phyloP scores from a whole-genome alignment of 64 coral and sea anemone species.

The Cladopsammia gracilis region DNA sequence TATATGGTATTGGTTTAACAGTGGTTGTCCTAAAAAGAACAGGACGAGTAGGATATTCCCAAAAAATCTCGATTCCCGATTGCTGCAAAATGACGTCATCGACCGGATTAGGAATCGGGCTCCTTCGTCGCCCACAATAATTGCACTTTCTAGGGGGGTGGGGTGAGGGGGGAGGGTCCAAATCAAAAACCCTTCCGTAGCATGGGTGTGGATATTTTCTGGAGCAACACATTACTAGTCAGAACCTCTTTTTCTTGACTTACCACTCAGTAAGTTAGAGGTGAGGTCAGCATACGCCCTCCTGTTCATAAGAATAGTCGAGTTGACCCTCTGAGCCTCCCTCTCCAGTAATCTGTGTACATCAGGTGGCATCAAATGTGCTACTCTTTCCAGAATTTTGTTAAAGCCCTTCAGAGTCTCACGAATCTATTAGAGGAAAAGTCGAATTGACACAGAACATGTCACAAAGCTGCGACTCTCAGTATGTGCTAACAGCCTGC shows the following conservation, averaged over 20 bases:
- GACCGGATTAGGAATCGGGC: too few relatives aligned
- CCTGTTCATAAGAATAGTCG: conserved; percentile 88
- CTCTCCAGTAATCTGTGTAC: conserved; percentile 93
- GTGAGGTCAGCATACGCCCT: conserved; percentile 92
- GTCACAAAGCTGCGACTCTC: too few relatives aligned
- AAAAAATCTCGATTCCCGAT: too few relatives aligned
- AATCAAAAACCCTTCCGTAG: too few relatives aligned
- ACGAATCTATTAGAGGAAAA: conserved; percentile 56
- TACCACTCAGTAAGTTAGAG: conserved; percentile 86
- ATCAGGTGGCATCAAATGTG: conserved; percentile 95
- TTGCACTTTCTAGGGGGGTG: too few relatives aligned
- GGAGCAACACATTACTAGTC: not conserved
- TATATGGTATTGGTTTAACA: too few relatives aligned
- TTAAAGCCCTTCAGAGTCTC: conserved; percentile 87
- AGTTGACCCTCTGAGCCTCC: conserved; percentile 92
- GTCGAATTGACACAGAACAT: not conserved
- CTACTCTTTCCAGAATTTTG: conserved; percentile 85
- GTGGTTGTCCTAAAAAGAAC: too few relatives aligned
- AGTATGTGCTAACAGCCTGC: too few relatives aligned
- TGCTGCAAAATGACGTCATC: too few relatives aligned
- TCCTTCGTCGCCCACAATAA: too few relatives aligned
- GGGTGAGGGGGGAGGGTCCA: too few relatives aligned
- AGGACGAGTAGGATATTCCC: too few relatives aligned
- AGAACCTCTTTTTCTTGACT: not conserved
- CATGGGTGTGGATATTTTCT: not conserved